Conservation (phyloP, 2,888 invertebrate genomes). For the Chirona hameri region DNA sequence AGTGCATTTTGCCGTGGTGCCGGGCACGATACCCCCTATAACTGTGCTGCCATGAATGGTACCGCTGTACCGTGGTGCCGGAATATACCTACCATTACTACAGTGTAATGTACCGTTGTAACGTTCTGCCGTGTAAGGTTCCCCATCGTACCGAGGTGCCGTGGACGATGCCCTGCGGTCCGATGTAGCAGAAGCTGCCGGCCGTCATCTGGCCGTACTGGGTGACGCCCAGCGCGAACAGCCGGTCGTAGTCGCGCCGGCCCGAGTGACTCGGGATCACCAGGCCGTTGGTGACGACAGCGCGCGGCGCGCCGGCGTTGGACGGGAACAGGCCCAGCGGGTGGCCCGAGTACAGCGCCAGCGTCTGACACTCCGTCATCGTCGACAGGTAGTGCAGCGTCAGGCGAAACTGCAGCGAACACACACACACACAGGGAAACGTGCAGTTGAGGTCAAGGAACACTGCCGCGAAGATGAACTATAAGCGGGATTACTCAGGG, state of each 20-base stretch:
- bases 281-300: slow-evolving; percentile 62
- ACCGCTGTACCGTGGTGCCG: too few relatives aligned
- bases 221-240: slow-evolving; percentile 59
- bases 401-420: slow-evolving; percentile 54
- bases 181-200: slow-evolving; percentile 61
- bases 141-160: slow-evolving; percentile 55
- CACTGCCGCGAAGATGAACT: too few relatives aligned
- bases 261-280: slow-evolving; percentile 59
- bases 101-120: too few relatives aligned
- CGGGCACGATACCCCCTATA: too few relatives aligned
- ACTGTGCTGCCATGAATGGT: too few relatives aligned
- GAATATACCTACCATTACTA: too few relatives aligned
- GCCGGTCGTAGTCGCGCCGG: slow-evolving; percentile 54
- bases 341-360: slow-evolving; percentile 60
- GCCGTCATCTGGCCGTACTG: slow-evolving; percentile 62
- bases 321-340: slow-evolving; percentile 56
- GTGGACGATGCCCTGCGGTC: slow-evolving; percentile 63
- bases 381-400: slow-evolving; percentile 55
- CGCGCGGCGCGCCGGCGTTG: slow-evolving; percentile 52
- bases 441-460: too few relatives aligned
- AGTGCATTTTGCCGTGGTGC: too few relatives aligned
- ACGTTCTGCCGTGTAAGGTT: too few relatives aligned
- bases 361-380: slow-evolving; percentile 56
- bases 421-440: too few relatives aligned
- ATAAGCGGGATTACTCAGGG: too few relatives aligned